These are phyloP conservation scores for Bilobella aurantiaca DNA, from an alignment of 1,140 invertebrate genomes.

Conservation along the genomic window DNA sequence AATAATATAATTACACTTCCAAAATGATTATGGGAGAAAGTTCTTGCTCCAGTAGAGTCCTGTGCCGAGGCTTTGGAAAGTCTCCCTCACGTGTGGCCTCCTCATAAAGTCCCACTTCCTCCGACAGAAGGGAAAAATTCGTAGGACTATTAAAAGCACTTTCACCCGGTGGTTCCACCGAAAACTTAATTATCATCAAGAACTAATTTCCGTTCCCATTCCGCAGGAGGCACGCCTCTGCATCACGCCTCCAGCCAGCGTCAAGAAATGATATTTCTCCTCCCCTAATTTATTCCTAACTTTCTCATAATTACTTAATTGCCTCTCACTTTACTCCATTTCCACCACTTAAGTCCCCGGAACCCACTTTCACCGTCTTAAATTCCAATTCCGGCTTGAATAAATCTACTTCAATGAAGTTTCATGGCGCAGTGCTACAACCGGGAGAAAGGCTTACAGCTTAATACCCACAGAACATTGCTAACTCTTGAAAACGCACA, in stretches of 20 bases:
- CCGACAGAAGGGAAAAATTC: not conserved
- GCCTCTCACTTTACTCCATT: too few species aligned
- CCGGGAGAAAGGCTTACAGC: too few species aligned
- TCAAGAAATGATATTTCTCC: not conserved
- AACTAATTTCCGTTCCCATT: not conserved
- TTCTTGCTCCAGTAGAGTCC: not conserved
- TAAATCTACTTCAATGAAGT: too few species aligned
- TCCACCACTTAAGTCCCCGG: too few species aligned
- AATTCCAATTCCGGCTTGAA: too few species aligned
- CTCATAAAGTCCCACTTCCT: not conserved
- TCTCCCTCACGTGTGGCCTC: not conserved
- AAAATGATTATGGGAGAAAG: constrained; percentile 14
- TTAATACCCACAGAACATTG: too few species aligned
- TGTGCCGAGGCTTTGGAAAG: not conserved
- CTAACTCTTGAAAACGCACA: too few species aligned
- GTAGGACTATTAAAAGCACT: too few species aligned
- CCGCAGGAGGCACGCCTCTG: not conserved
- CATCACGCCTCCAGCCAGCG: too few species aligned
- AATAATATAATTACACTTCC: constrained; percentile 20
- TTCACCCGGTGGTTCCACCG: not conserved
- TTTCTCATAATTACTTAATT: not conserved
- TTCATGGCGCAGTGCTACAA: too few species aligned
- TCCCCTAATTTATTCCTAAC: not conserved
- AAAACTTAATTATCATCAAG: not conserved
- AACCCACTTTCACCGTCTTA: too few species aligned